Conservation (phyloP, 2,888 invertebrate species). For the Phyllotreta striolata region DNA sequence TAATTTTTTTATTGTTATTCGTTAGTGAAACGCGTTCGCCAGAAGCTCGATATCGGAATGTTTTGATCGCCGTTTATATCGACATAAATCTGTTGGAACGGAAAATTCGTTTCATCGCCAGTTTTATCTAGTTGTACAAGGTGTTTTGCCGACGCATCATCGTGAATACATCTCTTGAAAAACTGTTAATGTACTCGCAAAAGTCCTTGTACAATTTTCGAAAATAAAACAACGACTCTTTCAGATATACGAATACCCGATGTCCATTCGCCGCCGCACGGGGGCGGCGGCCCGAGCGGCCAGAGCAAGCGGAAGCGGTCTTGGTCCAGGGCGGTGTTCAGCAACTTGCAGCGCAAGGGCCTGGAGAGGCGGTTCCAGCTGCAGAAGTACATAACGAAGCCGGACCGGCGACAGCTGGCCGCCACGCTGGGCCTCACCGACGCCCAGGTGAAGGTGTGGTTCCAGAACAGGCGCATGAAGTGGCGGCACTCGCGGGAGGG, state of each 20-base stretch:
- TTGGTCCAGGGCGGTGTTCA: slow-evolving; percentile 95
- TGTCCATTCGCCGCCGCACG: slow-evolving; percentile 46
- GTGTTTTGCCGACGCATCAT: neutral
- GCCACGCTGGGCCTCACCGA: slow-evolving; percentile 92
- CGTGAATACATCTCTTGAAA: no score
- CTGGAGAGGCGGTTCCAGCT: slow-evolving; percentile 90
- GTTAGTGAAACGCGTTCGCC: slow-evolving; percentile 23
- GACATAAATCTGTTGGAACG: slow-evolving; percentile 21
- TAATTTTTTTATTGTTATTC: slow-evolving; percentile 33
- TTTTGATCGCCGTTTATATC: slow-evolving; percentile 24
- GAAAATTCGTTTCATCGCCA: slow-evolving; percentile 25
- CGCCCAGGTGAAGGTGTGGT: slow-evolving; percentile 90
- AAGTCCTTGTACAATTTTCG: no score
- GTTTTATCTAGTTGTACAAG: slow-evolving; percentile 21
- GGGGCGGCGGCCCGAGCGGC: slow-evolving; percentile 38
- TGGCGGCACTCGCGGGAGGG: slow-evolving; percentile 61
- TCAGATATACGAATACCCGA: slow-evolving; percentile 53
- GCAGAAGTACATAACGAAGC: slow-evolving; percentile 96
- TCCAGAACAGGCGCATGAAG: slow-evolving; percentile 74
- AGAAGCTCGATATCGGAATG: slow-evolving; percentile 10
- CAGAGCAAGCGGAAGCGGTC: slow-evolving; percentile 81
- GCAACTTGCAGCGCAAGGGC: slow-evolving; percentile 93
- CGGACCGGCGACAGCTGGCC: slow-evolving; percentile 88
- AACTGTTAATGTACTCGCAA: no score
- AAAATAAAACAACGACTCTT: slow-evolving; percentile 31